phyloP scores from a whole-genome alignment of 2,113 vertebrate species.

The Prinia subflava region DNA sequence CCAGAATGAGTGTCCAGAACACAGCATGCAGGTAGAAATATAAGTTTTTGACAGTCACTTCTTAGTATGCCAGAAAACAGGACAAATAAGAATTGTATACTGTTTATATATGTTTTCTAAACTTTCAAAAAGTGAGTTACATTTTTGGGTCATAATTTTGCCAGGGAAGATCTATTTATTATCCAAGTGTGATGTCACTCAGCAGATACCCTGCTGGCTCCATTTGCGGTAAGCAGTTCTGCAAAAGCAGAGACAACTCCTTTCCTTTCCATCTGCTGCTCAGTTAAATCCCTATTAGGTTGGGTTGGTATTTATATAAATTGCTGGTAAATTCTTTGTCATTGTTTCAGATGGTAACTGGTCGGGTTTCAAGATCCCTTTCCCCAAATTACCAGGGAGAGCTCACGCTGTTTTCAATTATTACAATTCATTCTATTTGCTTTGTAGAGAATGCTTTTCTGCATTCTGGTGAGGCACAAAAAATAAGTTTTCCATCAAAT shows the following conservation, averaged over 20 bases:
- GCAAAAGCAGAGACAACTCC: neutral
- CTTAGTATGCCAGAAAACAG: neutral
- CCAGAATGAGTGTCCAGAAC: neutral
- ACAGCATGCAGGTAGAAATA: neutral
- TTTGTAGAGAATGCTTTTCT: neutral
- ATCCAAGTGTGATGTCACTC: conserved; percentile 7
- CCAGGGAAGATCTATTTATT: conserved; percentile 20
- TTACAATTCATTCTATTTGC: neutral
- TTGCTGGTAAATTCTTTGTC: conserved; percentile 11
- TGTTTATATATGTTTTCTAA: neutral
- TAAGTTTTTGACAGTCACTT: neutral
- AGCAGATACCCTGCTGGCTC: neutral
- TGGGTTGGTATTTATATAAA: conserved; percentile 45
- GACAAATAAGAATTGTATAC: neutral
- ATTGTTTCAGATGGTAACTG: neutral
- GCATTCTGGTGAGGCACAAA: neutral
- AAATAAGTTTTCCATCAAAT: neutral
- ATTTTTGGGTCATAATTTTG: conserved; percentile 1
- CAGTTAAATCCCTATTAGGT: neutral
- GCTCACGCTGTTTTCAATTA: conserved; percentile 30
- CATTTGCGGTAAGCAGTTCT: neutral
- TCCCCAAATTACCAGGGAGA: conserved; percentile 3
- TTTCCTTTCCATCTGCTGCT: conserved; percentile 31
- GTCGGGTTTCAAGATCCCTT: conserved; percentile 19
- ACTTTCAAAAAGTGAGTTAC: neutral